Conservation (phyloP, 2,797 vertebrate genomes). For the Coluber constrictor region DNA sequence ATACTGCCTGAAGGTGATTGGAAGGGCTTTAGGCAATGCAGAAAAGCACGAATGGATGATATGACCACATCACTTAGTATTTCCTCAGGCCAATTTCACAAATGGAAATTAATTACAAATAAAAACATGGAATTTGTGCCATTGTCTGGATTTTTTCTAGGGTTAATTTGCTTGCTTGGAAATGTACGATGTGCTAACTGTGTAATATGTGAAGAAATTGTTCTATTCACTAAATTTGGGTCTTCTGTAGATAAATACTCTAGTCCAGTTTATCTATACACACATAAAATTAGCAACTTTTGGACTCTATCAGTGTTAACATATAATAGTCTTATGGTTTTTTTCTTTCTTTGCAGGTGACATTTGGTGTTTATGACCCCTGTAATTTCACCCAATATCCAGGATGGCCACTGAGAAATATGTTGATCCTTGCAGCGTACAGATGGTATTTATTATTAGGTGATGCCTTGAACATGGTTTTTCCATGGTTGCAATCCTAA, state of each 20-base stretch:
- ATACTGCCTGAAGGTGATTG: background rate
- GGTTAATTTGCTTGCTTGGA: background rate
- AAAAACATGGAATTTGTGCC: background rate
- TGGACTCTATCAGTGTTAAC: background rate
- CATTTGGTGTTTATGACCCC: conserved; percentile 91
- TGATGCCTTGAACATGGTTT: conserved; percentile 4
- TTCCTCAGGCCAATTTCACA: background rate
- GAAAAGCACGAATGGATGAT: background rate
- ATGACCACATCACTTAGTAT: background rate
- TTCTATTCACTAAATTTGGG: background rate
- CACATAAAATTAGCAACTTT: background rate
- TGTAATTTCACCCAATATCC: conserved; percentile 92
- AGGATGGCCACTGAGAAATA: conserved; percentile 95
- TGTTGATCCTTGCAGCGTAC: conserved; percentile 84
- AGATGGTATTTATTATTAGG: conserved; percentile 78
- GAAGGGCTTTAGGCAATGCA: background rate
- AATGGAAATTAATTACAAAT: background rate
- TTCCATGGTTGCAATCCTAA: background rate
- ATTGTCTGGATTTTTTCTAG: background rate
- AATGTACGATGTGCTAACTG: background rate
- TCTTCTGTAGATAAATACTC: background rate
- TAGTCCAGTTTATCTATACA: background rate
- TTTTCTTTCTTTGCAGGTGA: conserved; percentile 79
- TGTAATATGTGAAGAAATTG: background rate
- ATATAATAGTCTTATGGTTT: conserved; percentile 12